Percentiles rank a stretch among this genome's conserved stretches.
Conservation (phyloP, 2,888 invertebrate genomes). For the Nephrotoma appendiculata region DNA sequence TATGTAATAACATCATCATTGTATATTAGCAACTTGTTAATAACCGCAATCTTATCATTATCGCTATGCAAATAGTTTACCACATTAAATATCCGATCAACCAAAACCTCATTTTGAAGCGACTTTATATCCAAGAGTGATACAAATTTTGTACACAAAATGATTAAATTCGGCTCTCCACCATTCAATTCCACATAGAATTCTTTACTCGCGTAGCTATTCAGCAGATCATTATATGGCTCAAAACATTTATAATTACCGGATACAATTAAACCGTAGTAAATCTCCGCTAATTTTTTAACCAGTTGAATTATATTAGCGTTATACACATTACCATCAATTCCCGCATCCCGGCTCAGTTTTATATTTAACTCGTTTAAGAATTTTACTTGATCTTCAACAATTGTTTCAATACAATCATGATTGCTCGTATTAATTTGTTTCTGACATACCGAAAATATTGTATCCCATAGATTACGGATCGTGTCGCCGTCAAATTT, state of each 20-base stretch:
- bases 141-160: slow-evolving; percentile 20
- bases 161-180: slow-evolving; percentile 15
- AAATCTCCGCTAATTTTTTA: slow-evolving; percentile 10
- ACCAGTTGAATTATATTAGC: background rate
- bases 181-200: slow-evolving; percentile 12
- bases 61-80: slow-evolving; percentile 39
- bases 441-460: background rate
- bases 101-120: slow-evolving; percentile 37
- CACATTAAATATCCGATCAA: slow-evolving; percentile 45
- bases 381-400: background rate
- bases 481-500: background rate
- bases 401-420: background rate
- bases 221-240: background rate
- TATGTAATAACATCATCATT: slow-evolving; percentile 20
- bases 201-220: slow-evolving; percentile 10
- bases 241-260: background rate
- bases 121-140: slow-evolving; percentile 36
- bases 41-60: slow-evolving; percentile 37
- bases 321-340: background rate
- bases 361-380: background rate
- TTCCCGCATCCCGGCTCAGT: background rate
- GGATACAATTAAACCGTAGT: slow-evolving; percentile 14
- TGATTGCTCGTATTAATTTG: background rate
- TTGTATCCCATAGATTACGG: background rate
- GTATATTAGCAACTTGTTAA: slow-evolving; percentile 34